phyloP scores from a whole-genome alignment of 2,888 invertebrate species.

The Drosophila multiciliata region DNA sequence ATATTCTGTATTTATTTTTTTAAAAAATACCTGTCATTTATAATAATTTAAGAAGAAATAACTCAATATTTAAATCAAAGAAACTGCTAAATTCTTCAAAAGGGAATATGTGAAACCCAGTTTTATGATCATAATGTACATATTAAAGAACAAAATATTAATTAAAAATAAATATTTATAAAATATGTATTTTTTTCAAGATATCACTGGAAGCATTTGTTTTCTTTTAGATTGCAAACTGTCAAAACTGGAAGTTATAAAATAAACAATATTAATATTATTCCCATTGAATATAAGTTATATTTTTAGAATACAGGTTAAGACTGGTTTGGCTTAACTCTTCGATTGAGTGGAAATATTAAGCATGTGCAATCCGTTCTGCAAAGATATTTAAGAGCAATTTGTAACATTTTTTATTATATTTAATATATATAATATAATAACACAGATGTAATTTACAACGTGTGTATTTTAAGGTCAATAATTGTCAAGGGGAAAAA shows the following conservation, averaged over 20 bases:
- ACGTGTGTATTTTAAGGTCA: no score
- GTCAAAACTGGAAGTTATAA: background rate
- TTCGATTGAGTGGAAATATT: background rate
- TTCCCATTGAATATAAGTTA: background rate
- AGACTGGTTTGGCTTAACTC: background rate
- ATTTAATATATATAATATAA: no score
- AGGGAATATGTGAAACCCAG: background rate
- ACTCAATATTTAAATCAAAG: background rate
- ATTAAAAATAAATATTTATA: background rate
- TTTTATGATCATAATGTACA: background rate
- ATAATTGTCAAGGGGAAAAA: no score
- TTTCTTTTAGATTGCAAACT: background rate
- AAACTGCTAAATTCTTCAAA: no score
- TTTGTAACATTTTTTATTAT: no score
- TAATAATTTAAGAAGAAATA: background rate
- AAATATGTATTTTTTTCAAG: background rate
- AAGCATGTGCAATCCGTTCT: background rate
- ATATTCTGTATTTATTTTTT: background rate
- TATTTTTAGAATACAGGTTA: background rate
- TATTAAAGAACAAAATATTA: background rate
- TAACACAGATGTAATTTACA: no score
- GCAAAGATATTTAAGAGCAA: background rate
- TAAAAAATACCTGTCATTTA: fast-evolving
- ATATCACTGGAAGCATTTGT: background rate
- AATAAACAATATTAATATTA: background rate